Evolutionary conservation across 2,888 invertebrate species (phyloP).

Genomic region (Napeogenes inachia): DNA sequence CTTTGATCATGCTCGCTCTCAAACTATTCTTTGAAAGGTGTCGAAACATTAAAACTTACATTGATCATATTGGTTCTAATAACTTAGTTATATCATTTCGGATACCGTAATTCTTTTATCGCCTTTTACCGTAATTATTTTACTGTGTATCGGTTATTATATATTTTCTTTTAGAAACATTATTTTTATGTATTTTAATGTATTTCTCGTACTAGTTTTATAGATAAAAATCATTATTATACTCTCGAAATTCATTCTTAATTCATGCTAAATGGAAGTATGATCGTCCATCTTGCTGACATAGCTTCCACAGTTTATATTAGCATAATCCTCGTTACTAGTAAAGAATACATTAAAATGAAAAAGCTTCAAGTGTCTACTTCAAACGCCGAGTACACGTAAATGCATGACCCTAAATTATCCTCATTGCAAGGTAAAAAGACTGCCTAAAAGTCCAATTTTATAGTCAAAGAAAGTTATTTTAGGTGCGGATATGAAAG

Average conservation of each 20-base stretch:
- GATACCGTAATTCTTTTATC: too few relatives aligned
- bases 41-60: too few relatives aligned
- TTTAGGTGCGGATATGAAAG: conserved; percentile 57
- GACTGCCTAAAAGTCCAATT: conserved; percentile 52
- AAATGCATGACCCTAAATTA: conserved; percentile 24
- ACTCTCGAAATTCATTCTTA: not conserved
- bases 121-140: too few relatives aligned
- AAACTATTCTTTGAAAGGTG: conserved; percentile 10
- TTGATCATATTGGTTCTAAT: too few relatives aligned
- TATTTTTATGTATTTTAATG: too few relatives aligned
- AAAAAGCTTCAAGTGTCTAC: conserved; percentile 14
- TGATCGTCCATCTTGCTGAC: conserved; percentile 4
- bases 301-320: conserved; percentile 8
- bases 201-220: too few relatives aligned
- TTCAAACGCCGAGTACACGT: conserved; percentile 8
- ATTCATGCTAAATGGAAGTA: conserved; percentile 1
- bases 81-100: too few relatives aligned
- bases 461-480: conserved; percentile 52
- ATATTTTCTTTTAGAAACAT: too few relatives aligned
- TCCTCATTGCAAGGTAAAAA: conserved; percentile 32
- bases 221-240: not conserved
- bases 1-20: conserved; percentile 28
- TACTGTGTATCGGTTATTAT: too few relatives aligned
- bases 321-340: not conserved
- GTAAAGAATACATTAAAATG: conserved; percentile 5